These are phyloP conservation scores for Drosophila paracracens DNA, from an alignment of 2,888 invertebrate genomes.

Conservation along the genomic window DNA sequence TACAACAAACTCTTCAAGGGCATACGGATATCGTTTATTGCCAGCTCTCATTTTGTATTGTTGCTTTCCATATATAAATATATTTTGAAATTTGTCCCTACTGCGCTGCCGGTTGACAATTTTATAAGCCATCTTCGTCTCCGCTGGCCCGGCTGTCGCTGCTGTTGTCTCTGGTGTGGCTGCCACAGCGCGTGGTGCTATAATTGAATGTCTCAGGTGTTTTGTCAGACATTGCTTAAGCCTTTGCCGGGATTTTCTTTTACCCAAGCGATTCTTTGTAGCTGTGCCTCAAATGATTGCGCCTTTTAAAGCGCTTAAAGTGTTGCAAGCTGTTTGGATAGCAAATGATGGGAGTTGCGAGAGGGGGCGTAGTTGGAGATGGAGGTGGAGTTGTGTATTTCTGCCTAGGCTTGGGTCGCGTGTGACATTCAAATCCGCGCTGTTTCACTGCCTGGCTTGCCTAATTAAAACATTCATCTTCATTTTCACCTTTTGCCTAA, in stretches of 20 bases:
- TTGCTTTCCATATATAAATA: constrained; percentile 23
- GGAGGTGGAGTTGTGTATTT: background rate
- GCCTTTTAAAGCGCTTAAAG: constrained; percentile 69
- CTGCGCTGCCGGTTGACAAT: constrained; percentile 69
- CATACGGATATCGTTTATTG: constrained; percentile 8
- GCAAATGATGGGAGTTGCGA: background rate
- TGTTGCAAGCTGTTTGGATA: constrained; percentile 25
- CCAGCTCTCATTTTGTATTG: constrained; percentile 9
- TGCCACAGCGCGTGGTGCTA: constrained; percentile 57
- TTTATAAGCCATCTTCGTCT: constrained; percentile 59
- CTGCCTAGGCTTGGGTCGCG: constrained; percentile 19
- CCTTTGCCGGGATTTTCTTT: constrained; percentile 82
- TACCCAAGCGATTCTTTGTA: background rate
- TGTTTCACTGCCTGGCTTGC: constrained; percentile 51
- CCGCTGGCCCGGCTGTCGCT: constrained; percentile 27
- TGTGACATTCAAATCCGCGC: constrained; percentile 67
- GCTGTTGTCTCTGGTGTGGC: constrained; percentile 14
- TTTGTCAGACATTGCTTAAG: constrained; percentile 84
- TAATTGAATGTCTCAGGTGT: constrained; percentile 85
- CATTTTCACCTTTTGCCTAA: constrained; percentile 84
- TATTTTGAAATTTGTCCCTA: constrained; percentile 35
- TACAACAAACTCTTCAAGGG: background rate
- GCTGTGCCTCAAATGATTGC: constrained; percentile 33
- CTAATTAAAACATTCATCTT: constrained; percentile 85
- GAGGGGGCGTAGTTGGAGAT: background rate